Evolutionary conservation across 1,140 invertebrate genomes (phyloP), one percentile per base, ranked within the genome.

Genomic region (Heliconius melpomene): DNA sequence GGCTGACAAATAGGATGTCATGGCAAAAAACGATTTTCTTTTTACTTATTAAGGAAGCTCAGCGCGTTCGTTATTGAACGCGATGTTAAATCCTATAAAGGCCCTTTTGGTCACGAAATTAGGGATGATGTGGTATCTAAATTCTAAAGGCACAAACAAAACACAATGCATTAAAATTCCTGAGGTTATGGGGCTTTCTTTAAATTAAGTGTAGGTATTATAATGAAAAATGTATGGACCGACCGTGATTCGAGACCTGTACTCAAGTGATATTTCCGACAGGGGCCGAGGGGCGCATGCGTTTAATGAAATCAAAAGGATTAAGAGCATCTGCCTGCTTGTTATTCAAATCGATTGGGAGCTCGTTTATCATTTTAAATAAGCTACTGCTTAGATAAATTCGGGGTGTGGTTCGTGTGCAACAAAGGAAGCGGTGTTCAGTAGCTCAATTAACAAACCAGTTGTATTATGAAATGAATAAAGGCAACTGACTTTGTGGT

Each of bases 291-390:
- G 91, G 91, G 92, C 91, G 91, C 93, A 93, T 93, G 92, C 90
- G 91, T 92, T 93, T 92, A 94, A 94, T 93, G 89, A 94, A 93
- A 93, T 94, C 91, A 94, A 93, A 93, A 92, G 93, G 93, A 94
- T 94, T 94, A 93, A 93, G 86, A 94, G 92, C 93, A 94, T 94
- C 93, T 94, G 93, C 93, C 91, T 90, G 89, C 91, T 94, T 94
- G 91, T 94, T 94, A 94, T 94, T 94, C 92, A 94, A 94, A 94
- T 94, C 90, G 89, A 94, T 94, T 89, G 90, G 87, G 91, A 90
- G 90, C 91, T 92, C 91, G 88, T 94, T 94, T 94, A 94, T 93
- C 91, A 93, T 93, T 94, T 93, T 86, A 91, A 93, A 94, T 93
- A 94, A 93, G 91, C 91, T 90, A 93, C 89, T 90, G 90, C 90